phyloP scores from a whole-genome alignment of 2,888 invertebrate genomes.

The Spisula solida region DNA sequence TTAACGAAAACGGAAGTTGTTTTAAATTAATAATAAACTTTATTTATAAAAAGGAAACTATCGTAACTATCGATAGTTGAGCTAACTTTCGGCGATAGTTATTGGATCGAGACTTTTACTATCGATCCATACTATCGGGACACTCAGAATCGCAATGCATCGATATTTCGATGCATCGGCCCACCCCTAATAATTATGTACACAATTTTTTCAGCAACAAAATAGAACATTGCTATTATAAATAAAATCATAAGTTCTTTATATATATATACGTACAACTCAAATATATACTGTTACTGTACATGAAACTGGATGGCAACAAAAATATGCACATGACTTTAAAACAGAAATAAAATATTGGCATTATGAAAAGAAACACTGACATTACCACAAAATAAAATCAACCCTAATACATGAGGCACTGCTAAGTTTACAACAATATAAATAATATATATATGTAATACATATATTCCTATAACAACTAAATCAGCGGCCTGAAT shows the following conservation, averaged over 20 bases:
- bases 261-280: background rate
- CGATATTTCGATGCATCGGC: no score
- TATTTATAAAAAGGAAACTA: no score
- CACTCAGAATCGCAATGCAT: no score
- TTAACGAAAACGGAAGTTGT: no score
- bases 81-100: no score
- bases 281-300: background rate
- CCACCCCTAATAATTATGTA: no score
- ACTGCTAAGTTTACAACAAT: background rate
- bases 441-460: background rate
- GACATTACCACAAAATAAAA: background rate
- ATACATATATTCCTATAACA: background rate
- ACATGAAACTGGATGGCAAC: conserved; percentile 15
- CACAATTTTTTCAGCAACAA: no score
- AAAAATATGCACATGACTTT: conserved; percentile 11
- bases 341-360: conserved; percentile 4
- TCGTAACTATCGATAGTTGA: no score
- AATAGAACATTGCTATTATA: no score
- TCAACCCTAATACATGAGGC: background rate
- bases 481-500: background rate
- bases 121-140: no score
- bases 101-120: no score
- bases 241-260: background rate
- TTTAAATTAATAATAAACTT: no score
- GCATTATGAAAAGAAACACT: background rate